phyloP scores from a whole-genome alignment of 2,888 invertebrate genomes.

The Chloromyia formosa region DNA sequence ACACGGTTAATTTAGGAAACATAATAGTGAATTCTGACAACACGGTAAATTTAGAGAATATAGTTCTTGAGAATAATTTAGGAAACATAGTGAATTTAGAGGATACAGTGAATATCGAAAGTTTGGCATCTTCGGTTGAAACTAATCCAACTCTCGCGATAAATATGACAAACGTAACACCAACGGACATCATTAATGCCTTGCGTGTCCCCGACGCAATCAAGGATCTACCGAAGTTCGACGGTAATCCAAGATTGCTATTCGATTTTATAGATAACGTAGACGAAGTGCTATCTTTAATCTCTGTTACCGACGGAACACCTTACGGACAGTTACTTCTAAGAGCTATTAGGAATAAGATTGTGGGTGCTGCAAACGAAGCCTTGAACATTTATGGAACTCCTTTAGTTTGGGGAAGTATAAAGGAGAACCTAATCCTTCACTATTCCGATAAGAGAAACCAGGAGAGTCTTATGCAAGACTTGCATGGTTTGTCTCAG shows the following conservation, averaged over 20 bases:
- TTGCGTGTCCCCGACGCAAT: slow-evolving; percentile 49
- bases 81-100: no score
- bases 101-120: no score
- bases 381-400: slow-evolving; percentile 3
- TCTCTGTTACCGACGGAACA: slow-evolving; percentile 4
- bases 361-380: slow-evolving; percentile 38
- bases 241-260: slow-evolving; percentile 36
- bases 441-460: slow-evolving; percentile 33
- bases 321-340: slow-evolving; percentile 3
- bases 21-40: no score
- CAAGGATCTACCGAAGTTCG: slow-evolving; percentile 49
- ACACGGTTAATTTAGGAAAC: no score
- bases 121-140: no score
- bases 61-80: no score
- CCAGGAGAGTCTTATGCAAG: slow-evolving; percentile 32
- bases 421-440: slow-evolving; percentile 8
- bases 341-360: slow-evolving; percentile 44
- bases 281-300: neutral
- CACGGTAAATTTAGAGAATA: no score
- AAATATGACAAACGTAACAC: no score
- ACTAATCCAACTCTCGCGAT: no score
- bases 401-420: slow-evolving; percentile 6
- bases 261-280: slow-evolving; percentile 11
- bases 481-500: slow-evolving; percentile 18
- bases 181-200: no score